Evolutionary conservation across 2,888 invertebrate species (phyloP).

Genomic region (Amblyjoppa proteus): DNA sequence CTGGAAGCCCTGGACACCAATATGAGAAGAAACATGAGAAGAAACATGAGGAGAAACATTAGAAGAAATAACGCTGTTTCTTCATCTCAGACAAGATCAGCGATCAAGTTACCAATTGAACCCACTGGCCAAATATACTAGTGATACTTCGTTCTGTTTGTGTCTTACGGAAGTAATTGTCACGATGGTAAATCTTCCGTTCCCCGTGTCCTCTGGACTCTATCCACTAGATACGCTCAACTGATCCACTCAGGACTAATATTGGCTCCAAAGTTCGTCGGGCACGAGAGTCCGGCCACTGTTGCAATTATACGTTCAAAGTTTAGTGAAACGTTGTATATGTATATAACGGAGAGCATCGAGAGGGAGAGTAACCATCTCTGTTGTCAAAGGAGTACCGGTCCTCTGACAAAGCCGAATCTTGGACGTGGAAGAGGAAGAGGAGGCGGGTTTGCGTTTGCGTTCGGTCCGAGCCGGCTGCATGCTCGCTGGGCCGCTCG

Average conservation of each 20-base stretch:
- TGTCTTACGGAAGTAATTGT: conserved; percentile 13
- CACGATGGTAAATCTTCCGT: not conserved
- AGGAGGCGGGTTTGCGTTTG: conserved; percentile 47
- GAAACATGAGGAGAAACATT: too few relatives aligned
- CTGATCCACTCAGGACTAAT: conserved; percentile 25
- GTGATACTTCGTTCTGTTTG: not conserved
- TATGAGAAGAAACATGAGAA: too few relatives aligned
- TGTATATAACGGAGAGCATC: not conserved
- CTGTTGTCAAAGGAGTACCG: conserved; percentile 51
- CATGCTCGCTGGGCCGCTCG: conserved; percentile 1
- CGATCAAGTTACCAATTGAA: not conserved
- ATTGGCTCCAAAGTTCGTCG: conserved; percentile 41
- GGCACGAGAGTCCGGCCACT: conserved; percentile 6
- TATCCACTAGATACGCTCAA: not conserved
- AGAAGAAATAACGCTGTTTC: too few relatives aligned
- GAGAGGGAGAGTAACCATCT: conserved; percentile 11
- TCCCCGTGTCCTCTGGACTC: conserved; percentile 1
- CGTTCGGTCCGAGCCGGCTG: conserved; percentile 16
- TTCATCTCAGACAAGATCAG: too few relatives aligned
- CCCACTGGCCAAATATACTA: not conserved
- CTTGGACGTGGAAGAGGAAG: conserved; percentile 23
- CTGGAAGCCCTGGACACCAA: too few relatives aligned
- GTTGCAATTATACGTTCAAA: conserved; percentile 32
- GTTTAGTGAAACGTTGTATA: conserved; percentile 16
- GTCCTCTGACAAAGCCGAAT: conserved; percentile 51